Evolutionary conservation across 2,888 invertebrate species (phyloP), one percentile per base, ranked within the genome.

Genomic region (Eilema caniola): DNA sequence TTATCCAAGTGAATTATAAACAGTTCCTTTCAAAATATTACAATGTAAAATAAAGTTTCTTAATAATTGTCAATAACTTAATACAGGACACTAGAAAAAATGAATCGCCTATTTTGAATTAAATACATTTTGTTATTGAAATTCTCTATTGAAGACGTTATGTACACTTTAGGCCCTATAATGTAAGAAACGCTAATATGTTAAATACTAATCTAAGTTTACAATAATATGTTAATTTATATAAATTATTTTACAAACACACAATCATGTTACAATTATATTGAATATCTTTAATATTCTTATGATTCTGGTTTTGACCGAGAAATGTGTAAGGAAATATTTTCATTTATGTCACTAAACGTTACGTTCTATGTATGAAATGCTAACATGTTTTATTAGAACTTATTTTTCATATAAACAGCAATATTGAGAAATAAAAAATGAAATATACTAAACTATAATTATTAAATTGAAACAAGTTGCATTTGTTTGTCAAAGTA

Each of bases 1-100:
- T 87, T 89, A 87, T 86, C 83, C 79, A 86, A 89, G 89, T 87
- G 79, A 88, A 88, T 87, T 88, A 87, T 84, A 89, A 88, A 89
- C 84, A 80, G 80, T 83, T 85, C 79, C 71, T 77, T 84, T 78
- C 61, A 74, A 82, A 78, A 79, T 75, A 73, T 81, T 82, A 84
- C 66, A 82, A 47, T 74, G 72, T 75, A 70, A 62, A 76, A 66
- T 70, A 25, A 73, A 74, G 62, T 60, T 37, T 53, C 59, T 63
- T 62, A 37, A n/a, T 1, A 62, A 70, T 72, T 70, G 41, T 66
- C 60, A 68, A 11, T 23, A 41, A 16, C 14, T 31, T 4, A 66
- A 7, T 24, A 65, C 7, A 10, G 1, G 24, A 57, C 60, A 63
- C 69, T 25, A 70, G 66, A 56, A 69, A 72, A 69, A 33, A 33